Percentiles rank a stretch among this genome's conserved stretches.
Evolutionary conservation across 1,140 invertebrate species (phyloP).

Genomic region (Battus philenor): DNA sequence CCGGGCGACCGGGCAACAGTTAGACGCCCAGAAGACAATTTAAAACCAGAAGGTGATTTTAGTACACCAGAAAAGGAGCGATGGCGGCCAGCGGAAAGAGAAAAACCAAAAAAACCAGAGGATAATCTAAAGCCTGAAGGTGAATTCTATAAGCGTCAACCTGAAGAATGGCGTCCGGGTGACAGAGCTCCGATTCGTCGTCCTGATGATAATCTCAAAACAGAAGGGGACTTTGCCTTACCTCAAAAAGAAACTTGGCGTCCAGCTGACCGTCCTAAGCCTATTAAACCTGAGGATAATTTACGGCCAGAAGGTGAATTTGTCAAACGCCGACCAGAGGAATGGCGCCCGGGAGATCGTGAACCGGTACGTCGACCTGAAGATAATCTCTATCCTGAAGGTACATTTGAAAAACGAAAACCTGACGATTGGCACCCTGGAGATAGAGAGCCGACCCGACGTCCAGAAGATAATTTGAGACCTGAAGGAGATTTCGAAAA

Average conservation of each 20-base stretch:
- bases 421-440: conserved; percentile 68
- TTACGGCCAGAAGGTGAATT: conserved; percentile 73
- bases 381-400: conserved; percentile 78
- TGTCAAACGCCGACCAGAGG: conserved; percentile 68
- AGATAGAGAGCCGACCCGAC: conserved; percentile 71
- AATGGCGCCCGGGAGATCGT: conserved; percentile 76
- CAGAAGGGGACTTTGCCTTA: conserved; percentile 80
- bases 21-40: conserved; percentile 75
- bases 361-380: conserved; percentile 70
- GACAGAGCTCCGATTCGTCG: conserved; percentile 64
- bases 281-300: conserved; percentile 72
- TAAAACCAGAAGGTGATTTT: conserved; percentile 79
- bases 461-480: conserved; percentile 69
- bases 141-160: conserved; percentile 67
- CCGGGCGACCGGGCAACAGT: conserved; percentile 76
- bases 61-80: conserved; percentile 61
- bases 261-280: conserved; percentile 78
- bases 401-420: conserved; percentile 76
- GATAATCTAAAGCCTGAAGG: conserved; percentile 63
- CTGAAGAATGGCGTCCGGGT: conserved; percentile 70
- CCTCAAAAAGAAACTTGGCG: conserved; percentile 82
- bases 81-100: conserved; percentile 68
- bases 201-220: conserved; percentile 47
- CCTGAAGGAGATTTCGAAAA: conserved; percentile 76
- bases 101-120: conserved; percentile 46